phyloP scores from a whole-genome alignment of 2,888 invertebrate genomes.

The Synergus umbraculus region DNA sequence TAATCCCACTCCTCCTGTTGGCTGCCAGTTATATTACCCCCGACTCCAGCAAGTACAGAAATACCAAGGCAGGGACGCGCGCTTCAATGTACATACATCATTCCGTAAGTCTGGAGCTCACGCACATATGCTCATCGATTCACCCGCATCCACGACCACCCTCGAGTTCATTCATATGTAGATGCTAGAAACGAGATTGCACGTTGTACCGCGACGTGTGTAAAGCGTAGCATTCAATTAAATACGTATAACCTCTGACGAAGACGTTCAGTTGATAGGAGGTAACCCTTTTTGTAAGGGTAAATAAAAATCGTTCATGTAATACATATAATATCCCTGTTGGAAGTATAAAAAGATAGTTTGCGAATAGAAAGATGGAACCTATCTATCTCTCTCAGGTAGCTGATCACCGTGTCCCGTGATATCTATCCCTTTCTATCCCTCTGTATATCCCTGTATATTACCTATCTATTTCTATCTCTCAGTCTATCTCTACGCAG shows the following conservation, averaged over 20 bases:
- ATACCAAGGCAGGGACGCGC: constrained; percentile 3
- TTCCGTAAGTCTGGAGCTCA: constrained; percentile 41
- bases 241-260: neutral
- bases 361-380: no score
- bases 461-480: no score
- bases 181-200: constrained; percentile 45
- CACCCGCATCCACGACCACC: constrained; percentile 41
- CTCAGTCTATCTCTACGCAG: no score
- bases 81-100: constrained; percentile 20
- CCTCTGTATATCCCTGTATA: no score
- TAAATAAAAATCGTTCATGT: neutral
- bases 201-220: neutral
- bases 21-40: constrained; percentile 66
- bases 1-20: constrained; percentile 61
- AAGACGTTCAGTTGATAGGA: neutral
- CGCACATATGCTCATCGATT: constrained; percentile 57
- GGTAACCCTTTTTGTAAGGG: neutral
- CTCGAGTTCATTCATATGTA: constrained; percentile 54
- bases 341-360: no score
- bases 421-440: no score
- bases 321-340: neutral
- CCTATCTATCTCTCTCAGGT: no score
- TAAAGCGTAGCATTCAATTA: constrained; percentile 4
- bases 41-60: constrained; percentile 54
- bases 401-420: no score